Evolutionary conservation across 2,797 vertebrate species (phyloP).

Genomic region (Danio jaintianensis): DNA sequence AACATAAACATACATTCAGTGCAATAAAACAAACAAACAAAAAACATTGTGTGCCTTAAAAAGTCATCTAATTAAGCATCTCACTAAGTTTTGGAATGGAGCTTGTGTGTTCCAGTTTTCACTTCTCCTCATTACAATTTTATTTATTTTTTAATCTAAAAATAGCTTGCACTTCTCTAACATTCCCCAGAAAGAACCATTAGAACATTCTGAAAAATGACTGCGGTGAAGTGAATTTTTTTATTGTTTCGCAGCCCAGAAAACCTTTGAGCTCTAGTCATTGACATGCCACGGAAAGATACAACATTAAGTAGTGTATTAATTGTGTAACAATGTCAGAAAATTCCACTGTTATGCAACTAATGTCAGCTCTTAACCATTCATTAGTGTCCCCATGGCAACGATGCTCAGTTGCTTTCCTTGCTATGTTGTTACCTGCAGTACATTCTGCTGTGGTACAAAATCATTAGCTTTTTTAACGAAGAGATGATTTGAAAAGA

Average conservation of each 20-base stretch:
- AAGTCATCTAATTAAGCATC: background rate
- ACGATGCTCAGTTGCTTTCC: background rate
- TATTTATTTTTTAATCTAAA: background rate
- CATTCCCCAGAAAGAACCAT: background rate
- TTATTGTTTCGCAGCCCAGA: background rate
- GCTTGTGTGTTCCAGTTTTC: slow-evolving; percentile 13
- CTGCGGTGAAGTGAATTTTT: background rate
- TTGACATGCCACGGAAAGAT: background rate
- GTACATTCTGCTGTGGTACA: background rate
- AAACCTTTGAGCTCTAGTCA: background rate
- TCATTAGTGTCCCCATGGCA: slow-evolving; percentile 27
- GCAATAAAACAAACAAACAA: too few species aligned
- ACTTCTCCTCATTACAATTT: background rate
- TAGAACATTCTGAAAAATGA: slow-evolving; percentile 2
- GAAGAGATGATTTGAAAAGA: background rate
- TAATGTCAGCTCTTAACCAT: background rate
- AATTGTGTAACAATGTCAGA: background rate
- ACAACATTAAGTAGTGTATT: background rate
- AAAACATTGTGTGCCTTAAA: background rate
- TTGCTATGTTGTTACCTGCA: background rate
- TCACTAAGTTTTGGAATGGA: background rate
- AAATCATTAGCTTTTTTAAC: background rate
- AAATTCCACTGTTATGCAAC: slow-evolving; percentile 9
- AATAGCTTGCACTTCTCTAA: background rate
- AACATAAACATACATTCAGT: too few species aligned